Evolutionary conservation across 2,797 vertebrate genomes (phyloP), one percentile per base, ranked within the genome.

Genomic region (Mareca strepera): DNA sequence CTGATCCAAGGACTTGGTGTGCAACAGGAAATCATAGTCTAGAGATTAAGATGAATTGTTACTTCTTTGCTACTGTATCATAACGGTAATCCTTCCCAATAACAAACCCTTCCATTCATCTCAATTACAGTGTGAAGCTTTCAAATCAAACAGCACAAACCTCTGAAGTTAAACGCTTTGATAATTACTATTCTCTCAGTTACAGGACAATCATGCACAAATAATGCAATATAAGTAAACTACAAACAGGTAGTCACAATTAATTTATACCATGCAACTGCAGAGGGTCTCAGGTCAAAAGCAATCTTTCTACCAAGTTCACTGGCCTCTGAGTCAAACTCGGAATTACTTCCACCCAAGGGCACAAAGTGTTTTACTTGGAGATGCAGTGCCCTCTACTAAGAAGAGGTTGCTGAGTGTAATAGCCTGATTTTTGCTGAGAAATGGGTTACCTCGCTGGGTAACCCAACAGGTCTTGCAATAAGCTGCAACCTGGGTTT

Each of bases 351-450:
- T 75, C 9, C 44, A 55, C 2, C 4, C 29, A 39, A 28, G 23
- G 17, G 21, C 15, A 31, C 25, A 39, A 29, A 22, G 16, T 6
- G 29, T 22, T 55, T 48, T 2, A 33, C 6, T 3, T 1, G 23
- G 8, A 18, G 39, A 33, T 0, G 5, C 0, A 39, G 39, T 6
- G 3, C 7, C 5, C 12, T 21, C 44, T 12, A 3, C 17, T 3
- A 7, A n/a, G 26, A 8, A n/a, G 21, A 17, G 3, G 4, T n/a
- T 11, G 37, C 1, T 13, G 29, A 39, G 7, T 5, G 21, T 26
- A 28, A 16, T 1, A 18, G 39, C 6, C 0, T 0, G 3, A 39
- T 33, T 13, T 64, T 80, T 25, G 35, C 9, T 1, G 20, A 9
- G 11, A 11, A 41, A 25, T 3, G 25, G 23, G 35, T 11, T 35